These are phyloP conservation scores for Crocuta crocuta DNA, from an alignment of 2,113 vertebrate genomes.

Conservation along the genomic window DNA sequence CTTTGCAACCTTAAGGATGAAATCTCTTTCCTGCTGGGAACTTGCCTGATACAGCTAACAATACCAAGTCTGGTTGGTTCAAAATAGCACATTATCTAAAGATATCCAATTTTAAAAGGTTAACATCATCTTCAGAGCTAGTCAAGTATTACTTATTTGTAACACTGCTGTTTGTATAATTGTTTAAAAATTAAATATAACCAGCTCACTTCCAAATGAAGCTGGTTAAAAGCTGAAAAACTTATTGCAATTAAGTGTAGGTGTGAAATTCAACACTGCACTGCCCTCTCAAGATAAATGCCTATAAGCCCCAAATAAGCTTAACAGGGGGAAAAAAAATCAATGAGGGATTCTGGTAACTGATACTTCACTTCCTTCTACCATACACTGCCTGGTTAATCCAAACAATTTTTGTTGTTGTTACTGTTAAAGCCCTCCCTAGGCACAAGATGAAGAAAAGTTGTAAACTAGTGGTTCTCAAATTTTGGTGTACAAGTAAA, in stretches of 20 bases:
- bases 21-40: conserved; percentile 16
- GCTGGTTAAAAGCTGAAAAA: not conserved
- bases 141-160: not conserved
- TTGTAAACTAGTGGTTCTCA: not conserved
- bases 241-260: conserved; percentile 1
- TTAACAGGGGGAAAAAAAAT: not conserved
- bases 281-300: conserved; percentile 47
- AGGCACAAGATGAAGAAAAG: conserved; percentile 18
- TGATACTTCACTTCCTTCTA: conserved; percentile 42
- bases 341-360: conserved; percentile 39
- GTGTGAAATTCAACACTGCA: conserved; percentile 53
- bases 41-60: not conserved
- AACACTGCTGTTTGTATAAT: not conserved
- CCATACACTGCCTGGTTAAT: not conserved
- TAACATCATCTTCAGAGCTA: not conserved
- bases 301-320: conserved; percentile 4
- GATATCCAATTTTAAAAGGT: conserved; percentile 3
- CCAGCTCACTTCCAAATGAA: conserved; percentile 39
- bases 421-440: conserved; percentile 11
- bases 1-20: not conserved
- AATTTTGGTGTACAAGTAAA: not conserved
- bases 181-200: conserved; percentile 36
- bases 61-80: not conserved
- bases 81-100: not conserved
- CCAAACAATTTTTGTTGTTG: not conserved